These are phyloP conservation scores for Crocidura indochinensis DNA, from an alignment of 2,797 vertebrate genomes.

Conservation along the genomic window DNA sequence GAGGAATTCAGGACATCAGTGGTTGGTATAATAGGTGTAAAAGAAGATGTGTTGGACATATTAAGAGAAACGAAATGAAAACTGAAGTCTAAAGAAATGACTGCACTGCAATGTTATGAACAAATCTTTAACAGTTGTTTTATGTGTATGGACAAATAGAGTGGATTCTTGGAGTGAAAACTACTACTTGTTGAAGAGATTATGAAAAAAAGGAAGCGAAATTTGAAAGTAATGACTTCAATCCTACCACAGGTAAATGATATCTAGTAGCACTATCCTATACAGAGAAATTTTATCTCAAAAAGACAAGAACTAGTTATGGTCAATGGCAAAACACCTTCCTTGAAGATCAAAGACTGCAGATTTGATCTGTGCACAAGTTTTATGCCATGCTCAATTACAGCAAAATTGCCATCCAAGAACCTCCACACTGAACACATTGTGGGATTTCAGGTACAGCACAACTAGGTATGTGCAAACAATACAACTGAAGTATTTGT, in stretches of 20 bases:
- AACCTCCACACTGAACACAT: too few relatives aligned
- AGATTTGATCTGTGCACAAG: too few relatives aligned
- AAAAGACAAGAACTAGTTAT: not conserved
- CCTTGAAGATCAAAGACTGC: too few relatives aligned
- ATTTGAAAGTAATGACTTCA: not conserved
- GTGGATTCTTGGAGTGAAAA: not conserved
- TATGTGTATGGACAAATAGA: not conserved
- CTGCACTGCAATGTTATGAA: not conserved
- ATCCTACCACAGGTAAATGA: not conserved
- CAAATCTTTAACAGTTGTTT: too few relatives aligned
- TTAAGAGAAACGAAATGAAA: not conserved
- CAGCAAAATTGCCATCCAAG: too few relatives aligned
- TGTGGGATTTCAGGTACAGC: too few relatives aligned
- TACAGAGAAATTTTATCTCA: not conserved
- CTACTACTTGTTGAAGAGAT: not conserved
- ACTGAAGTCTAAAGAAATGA: not conserved
- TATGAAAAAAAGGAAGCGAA: not conserved
- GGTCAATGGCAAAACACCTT: too few relatives aligned
- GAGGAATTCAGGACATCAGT: not conserved
- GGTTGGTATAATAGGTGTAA: not conserved
- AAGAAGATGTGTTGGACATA: not conserved
- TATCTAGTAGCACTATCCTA: not conserved
- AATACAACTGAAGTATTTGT: too few relatives aligned
- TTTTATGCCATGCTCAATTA: too few relatives aligned
- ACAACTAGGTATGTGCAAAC: too few relatives aligned